These are phyloP conservation scores for Macroramphosus scolopax DNA, from an alignment of 2,797 vertebrate genomes.

Conservation along the genomic window DNA sequence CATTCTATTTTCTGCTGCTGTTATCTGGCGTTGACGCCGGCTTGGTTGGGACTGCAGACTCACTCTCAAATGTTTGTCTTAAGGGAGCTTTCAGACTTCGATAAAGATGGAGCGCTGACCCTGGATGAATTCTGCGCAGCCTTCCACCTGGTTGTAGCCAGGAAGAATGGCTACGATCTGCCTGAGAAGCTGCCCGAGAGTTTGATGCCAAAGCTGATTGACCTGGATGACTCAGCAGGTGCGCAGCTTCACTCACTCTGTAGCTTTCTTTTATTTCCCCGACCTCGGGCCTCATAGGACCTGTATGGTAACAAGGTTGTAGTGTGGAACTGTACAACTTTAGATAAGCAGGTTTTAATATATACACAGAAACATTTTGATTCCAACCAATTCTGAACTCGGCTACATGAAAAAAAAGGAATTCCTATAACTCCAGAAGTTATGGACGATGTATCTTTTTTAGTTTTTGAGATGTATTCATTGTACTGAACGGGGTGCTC, in stretches of 20 bases:
- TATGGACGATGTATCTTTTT: no score
- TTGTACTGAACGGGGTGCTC: no score
- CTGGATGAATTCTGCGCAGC: constrained; percentile 98
- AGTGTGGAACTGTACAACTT: no score
- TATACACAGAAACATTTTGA: no score
- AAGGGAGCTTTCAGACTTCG: constrained; percentile 99
- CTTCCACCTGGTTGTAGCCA: constrained; percentile 97
- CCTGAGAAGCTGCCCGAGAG: constrained; percentile 98
- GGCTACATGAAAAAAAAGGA: no score
- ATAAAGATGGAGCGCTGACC: constrained; percentile 97
- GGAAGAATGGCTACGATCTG: constrained; percentile 98
- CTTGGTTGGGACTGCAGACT: constrained; percentile 5
- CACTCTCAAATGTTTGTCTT: constrained; percentile 21
- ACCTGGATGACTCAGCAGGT: constrained; percentile 97
- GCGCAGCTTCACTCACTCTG: constrained; percentile 29
- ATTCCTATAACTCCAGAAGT: no score
- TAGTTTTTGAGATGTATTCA: no score
- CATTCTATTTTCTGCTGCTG: no score
- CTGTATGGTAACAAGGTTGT: no score
- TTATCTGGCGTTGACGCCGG: not conserved
- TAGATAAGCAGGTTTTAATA: no score
- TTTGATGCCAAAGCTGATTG: constrained; percentile 99
- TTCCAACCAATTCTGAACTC: no score
- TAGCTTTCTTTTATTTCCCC: not conserved
- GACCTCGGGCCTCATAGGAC: constrained; percentile 18